phyloP scores from a whole-genome alignment of 2,113 vertebrate species.

The Marmota monax region DNA sequence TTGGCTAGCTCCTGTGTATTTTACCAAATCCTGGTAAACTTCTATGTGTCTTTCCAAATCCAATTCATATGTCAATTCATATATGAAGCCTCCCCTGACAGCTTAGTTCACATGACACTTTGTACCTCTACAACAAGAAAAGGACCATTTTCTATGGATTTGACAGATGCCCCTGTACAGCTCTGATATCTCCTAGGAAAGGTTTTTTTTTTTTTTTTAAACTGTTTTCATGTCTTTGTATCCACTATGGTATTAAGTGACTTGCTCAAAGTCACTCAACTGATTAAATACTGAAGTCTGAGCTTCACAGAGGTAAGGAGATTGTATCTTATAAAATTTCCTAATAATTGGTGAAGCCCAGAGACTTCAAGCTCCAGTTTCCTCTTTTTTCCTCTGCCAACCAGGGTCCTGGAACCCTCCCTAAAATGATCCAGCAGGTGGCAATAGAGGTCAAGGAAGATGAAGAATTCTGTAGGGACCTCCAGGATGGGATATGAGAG shows the following conservation, averaged over 20 bases:
- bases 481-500: rapidly evolving
- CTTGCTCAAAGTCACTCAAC: background rate
- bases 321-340: background rate
- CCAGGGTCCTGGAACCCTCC: background rate
- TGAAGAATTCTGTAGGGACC: background rate
- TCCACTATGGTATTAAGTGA: background rate
- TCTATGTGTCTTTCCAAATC: background rate
- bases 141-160: background rate
- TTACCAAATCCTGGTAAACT: background rate
- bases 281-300: background rate
- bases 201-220: background rate
- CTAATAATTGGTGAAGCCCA: background rate
- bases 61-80: background rate
- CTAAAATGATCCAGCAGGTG: conserved; percentile 46
- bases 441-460: conserved; percentile 58
- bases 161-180: background rate
- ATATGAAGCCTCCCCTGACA: background rate
- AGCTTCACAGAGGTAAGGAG: background rate
- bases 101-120: background rate
- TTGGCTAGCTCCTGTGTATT: background rate
- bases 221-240: background rate
- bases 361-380: background rate
- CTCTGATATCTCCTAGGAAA: background rate
- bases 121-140: background rate
- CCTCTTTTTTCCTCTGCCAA: background rate